Evolutionary conservation across 2,888 invertebrate genomes (phyloP).

Genomic region (Chelonus formosanus): DNA sequence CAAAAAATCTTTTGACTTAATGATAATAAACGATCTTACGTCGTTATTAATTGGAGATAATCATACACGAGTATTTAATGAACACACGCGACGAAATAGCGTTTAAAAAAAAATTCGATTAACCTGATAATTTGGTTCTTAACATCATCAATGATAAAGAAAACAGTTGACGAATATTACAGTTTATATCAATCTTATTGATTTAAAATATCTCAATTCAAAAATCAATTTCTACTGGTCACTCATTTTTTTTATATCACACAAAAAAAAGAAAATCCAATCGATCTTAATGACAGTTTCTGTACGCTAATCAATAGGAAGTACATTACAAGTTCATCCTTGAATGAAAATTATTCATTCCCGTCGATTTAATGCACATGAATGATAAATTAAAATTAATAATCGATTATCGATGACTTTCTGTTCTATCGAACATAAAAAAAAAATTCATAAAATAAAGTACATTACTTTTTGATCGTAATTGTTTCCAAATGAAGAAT

Average conservation of each 20-base stretch:
- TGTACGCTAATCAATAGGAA: constrained; percentile 28
- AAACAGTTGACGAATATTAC: too few relatives aligned
- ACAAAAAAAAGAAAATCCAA: constrained; percentile 13
- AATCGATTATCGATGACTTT: constrained; percentile 15
- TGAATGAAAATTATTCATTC: constrained; percentile 30
- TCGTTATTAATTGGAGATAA: constrained; percentile 18
- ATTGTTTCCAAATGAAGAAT: not conserved
- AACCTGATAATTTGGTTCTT: too few relatives aligned
- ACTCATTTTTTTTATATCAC: not conserved
- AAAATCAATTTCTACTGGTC: too few relatives aligned
- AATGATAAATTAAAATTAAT: constrained; percentile 19
- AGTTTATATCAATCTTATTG: too few relatives aligned
- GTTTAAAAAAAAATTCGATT: constrained; percentile 1
- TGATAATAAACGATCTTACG: constrained; percentile 9
- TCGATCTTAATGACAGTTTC: constrained; percentile 21
- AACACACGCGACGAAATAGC: constrained; percentile 6
- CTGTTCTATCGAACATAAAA: not conserved
- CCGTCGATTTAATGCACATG: constrained; percentile 5
- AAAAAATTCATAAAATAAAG: constrained; percentile 7
- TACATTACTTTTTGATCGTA: not conserved
- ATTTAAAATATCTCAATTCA: too few relatives aligned
- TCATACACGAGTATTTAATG: constrained; percentile 12
- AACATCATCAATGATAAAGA: too few relatives aligned
- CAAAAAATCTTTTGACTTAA: not conserved
- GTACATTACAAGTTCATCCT: constrained; percentile 28